phyloP scores from a whole-genome alignment of 2,888 invertebrate species.

The Nomada lathburiana region DNA sequence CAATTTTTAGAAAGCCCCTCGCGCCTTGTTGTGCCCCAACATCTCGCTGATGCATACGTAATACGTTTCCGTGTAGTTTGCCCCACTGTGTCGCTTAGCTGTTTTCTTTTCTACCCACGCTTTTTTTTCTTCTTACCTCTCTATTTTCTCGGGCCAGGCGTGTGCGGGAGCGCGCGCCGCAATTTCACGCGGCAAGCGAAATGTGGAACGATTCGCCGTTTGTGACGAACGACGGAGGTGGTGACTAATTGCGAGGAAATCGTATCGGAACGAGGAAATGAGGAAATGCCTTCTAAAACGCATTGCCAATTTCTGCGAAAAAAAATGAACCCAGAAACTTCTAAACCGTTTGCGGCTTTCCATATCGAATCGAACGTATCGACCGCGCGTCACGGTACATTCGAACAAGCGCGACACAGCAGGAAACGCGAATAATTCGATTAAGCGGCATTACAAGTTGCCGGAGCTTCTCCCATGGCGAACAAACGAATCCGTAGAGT shows the following conservation, averaged over 20 bases:
- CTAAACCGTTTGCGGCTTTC: too few species aligned
- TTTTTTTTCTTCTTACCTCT: not conserved
- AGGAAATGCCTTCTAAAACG: too few species aligned
- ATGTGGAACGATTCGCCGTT: not conserved
- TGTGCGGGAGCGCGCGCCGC: too few species aligned
- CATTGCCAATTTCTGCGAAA: too few species aligned
- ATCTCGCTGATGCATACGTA: slow-evolving; percentile 46
- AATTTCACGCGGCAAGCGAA: not conserved
- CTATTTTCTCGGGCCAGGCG: too few species aligned
- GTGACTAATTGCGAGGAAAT: too few species aligned
- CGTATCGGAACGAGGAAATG: too few species aligned
- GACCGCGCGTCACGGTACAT: too few species aligned
- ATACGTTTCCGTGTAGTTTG: slow-evolving; percentile 34
- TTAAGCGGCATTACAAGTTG: slow-evolving; percentile 49
- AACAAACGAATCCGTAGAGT: slow-evolving; percentile 61
- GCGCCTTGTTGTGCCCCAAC: slow-evolving; percentile 43
- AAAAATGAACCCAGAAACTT: too few species aligned
- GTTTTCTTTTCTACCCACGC: not conserved
- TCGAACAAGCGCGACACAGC: too few species aligned
- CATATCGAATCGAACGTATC: not conserved
- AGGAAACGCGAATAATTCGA: slow-evolving; percentile 31
- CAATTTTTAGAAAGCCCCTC: slow-evolving; percentile 48
- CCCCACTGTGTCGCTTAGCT: slow-evolving; percentile 17
- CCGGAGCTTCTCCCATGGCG: slow-evolving; percentile 20
- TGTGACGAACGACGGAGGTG: too few species aligned